These are phyloP conservation scores for Furnarius figulus DNA, from an alignment of 2,113 vertebrate genomes.

Conservation along the genomic window DNA sequence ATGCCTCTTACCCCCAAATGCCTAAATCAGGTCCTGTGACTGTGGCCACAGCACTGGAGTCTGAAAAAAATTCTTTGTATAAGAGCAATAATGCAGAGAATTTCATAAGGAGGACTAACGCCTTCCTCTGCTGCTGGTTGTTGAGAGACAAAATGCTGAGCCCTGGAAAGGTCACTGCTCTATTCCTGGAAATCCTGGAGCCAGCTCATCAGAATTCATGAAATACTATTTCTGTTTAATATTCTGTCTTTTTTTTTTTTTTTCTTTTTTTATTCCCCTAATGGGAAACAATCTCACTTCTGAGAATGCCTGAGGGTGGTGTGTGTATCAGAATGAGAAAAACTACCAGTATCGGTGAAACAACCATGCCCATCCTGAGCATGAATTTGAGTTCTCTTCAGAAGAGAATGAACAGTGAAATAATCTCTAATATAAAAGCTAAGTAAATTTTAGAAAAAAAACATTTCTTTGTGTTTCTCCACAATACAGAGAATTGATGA, in stretches of 20 bases:
- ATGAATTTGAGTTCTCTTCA: neutral
- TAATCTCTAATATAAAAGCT: neutral
- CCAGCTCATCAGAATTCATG: slow-evolving; percentile 52
- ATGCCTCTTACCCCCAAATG: neutral
- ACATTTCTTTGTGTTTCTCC: neutral
- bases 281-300: neutral
- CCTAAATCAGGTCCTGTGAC: neutral
- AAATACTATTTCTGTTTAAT: slow-evolving; percentile 29
- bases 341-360: neutral
- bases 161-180: neutral
- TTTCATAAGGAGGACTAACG: neutral
- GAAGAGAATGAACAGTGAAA: neutral
- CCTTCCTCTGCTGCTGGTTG: neutral
- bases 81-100: neutral
- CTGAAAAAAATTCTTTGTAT: neutral
- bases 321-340: neutral
- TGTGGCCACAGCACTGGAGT: neutral
- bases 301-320: neutral
- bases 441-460: neutral
- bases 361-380: neutral
- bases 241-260: neutral
- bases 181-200: slow-evolving; percentile 41
- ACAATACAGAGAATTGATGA: neutral
- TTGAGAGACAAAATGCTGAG: neutral
- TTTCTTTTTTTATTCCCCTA: neutral